Evolutionary conservation across 2,797 vertebrate species (phyloP).

Genomic region (Ibycter americanus): DNA sequence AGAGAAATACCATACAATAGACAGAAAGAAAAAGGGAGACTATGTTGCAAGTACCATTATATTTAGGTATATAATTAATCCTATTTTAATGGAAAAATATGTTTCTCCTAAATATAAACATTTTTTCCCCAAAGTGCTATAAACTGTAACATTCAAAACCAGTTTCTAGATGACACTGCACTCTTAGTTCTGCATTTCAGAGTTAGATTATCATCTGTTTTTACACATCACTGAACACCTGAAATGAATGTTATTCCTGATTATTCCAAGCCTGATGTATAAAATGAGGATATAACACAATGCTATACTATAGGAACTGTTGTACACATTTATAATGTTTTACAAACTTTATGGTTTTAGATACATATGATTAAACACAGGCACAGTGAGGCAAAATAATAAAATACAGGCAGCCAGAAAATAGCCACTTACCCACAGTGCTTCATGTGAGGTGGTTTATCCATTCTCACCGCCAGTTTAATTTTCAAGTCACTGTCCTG

Average conservation of each 20-base stretch:
- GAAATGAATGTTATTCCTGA: not conserved
- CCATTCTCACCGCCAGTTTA: conserved; percentile 93
- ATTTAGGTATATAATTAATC: not conserved
- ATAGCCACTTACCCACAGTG: conserved; percentile 88
- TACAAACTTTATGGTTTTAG: not conserved
- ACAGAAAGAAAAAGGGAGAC: not conserved
- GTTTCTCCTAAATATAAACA: not conserved
- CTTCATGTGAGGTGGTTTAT: conserved; percentile 97
- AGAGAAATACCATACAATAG: not conserved
- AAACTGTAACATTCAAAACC: not conserved
- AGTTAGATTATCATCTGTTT: not conserved
- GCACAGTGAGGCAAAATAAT: not conserved
- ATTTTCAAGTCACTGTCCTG: conserved; percentile 93
- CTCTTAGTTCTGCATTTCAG: not conserved
- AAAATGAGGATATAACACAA: not conserved
- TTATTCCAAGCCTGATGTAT: not conserved
- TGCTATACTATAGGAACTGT: not conserved
- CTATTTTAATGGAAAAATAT: not conserved
- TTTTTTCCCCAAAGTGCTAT: not conserved
- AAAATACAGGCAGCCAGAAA: not conserved
- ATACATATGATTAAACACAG: not conserved
- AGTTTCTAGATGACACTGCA: not conserved
- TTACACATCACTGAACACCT: not conserved
- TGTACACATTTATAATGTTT: not conserved
- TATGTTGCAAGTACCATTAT: not conserved